Evolutionary conservation across 2,113 vertebrate genomes (phyloP).

Genomic region (Corythaixoides concolor): DNA sequence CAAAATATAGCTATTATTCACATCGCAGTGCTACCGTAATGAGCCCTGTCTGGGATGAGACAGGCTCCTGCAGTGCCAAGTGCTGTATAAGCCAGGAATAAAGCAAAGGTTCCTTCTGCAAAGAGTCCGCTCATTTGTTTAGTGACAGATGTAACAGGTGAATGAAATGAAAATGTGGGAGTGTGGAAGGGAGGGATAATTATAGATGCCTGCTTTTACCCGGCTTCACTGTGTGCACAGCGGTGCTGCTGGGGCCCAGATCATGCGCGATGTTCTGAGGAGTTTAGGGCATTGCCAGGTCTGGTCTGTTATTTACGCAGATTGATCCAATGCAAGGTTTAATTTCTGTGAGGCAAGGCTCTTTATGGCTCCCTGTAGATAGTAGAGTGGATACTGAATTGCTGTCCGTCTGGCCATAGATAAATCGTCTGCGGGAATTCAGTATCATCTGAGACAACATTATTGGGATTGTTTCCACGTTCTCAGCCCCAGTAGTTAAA

Average conservation of each 20-base stretch:
- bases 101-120: neutral
- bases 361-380: neutral
- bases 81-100: neutral
- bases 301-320: neutral
- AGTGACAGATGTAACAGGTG: neutral
- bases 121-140: neutral
- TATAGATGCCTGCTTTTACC: neutral
- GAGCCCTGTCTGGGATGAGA: neutral
- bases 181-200: neutral
- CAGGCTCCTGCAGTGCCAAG: neutral
- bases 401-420: neutral
- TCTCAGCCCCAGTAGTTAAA: neutral
- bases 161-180: neutral
- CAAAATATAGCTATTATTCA: neutral
- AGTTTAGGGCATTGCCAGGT: neutral
- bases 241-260: rapidly evolving
- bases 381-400: neutral
- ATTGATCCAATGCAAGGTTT: neutral
- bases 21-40: neutral
- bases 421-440: neutral
- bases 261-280: neutral
- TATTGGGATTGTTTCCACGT: conserved; percentile 7
- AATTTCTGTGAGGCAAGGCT: neutral
- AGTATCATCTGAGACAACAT: neutral
- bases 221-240: neutral